Conservation (phyloP, 2,113 vertebrate species). For the Sinocyclocheilus anshuiensis region DNA sequence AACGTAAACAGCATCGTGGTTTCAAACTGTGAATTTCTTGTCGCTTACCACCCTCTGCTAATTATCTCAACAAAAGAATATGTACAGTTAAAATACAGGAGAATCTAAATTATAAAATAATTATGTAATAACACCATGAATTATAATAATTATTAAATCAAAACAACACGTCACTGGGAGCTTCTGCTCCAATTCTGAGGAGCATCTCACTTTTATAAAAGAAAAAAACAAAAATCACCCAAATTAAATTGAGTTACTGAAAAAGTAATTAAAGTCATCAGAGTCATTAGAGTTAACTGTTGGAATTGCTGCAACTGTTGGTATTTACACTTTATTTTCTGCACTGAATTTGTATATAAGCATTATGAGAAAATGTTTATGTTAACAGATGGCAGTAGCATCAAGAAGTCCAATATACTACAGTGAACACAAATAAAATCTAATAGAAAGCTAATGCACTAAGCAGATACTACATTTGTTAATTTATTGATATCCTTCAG, state of each 20-base stretch:
- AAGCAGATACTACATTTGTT: not conserved
- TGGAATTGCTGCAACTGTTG: not conserved
- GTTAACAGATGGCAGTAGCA: not conserved
- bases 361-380: not conserved
- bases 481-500: conserved; percentile 7
- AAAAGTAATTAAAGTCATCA: not conserved
- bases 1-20: not conserved
- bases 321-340: not conserved
- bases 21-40: not conserved
- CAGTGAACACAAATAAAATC: not conserved
- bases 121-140: not conserved
- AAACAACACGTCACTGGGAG: too few species aligned
- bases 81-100: not conserved
- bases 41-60: not conserved
- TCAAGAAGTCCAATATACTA: not conserved
- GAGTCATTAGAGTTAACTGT: not conserved
- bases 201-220: too few species aligned
- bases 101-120: not conserved
- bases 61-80: not conserved
- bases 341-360: not conserved
- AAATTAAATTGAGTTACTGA: not conserved
- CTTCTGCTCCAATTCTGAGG: too few species aligned
- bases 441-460: not conserved
- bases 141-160: not conserved
- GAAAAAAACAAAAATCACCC: too few species aligned